Base-by-base conservation (phyloP, 2,888 invertebrate species). In the Ommatoiulus sabulosus region DNA sequence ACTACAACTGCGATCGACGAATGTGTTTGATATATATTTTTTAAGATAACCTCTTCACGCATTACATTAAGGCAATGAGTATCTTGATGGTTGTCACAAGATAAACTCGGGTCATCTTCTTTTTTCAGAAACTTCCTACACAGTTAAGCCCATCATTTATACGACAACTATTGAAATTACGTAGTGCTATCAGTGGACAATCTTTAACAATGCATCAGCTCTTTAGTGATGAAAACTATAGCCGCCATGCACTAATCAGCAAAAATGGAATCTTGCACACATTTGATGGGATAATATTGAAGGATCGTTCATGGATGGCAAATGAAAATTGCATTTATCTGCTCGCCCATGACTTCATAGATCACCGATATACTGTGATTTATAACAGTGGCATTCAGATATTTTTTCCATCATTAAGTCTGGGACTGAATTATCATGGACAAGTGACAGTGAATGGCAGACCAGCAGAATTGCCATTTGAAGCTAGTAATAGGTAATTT, bases 71-170 rank as follows among this genome's bases (percentile, higher is more conserved):
- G 46, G 3, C 17, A 15, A 57, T 57, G 17, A n/a, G 5, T n/a
- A 17, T 57, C 2, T 2, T 35, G 35, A 35, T 35, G 35, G 35
- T 35, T 2, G 35, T 35, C 35, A 35, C 35, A 35, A 35, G 2
- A 35, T 35, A 35, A 35, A 35, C 35, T 35, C 35, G 35, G n/a
- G 6, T 63, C 4, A n/a, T 17, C 7, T 20, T 20, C 6, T 63
- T 63, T 15, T n/a, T 43, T 43, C 48, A 86, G 86, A 24, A 44
- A 8, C n/a, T 12, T 24, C 86, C 86, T 5, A 86, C 24, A 20
- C 86, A 86, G 86, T 44, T 86, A 15, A 86, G 48, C 48, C 44
- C 86, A 20, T 44, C 44, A 86, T 86, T 86, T 20, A 15, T 17
- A 20, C 12, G 86, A n/a, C 20, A 86, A 48, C 12, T 86, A 44